Percentiles rank a stretch among this genome's conserved stretches.
Conservation (phyloP, 1,140 invertebrate species). For the Tetranychus cinnabarinus region DNA sequence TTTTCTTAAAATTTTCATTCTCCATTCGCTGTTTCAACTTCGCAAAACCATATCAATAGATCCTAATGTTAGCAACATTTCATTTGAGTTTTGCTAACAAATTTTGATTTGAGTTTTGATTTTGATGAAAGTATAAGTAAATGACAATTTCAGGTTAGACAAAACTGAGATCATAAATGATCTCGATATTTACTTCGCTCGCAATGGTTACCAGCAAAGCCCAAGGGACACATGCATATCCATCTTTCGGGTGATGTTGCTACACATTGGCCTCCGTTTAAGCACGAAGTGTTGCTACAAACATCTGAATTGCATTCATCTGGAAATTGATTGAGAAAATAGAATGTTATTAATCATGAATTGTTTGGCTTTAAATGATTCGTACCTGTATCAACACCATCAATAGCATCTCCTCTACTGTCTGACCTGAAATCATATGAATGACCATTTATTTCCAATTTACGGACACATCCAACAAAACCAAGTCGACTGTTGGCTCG, state of each 20-base stretch:
- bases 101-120: no score
- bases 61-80: no score
- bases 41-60: no score
- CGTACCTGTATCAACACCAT: constrained; percentile 74
- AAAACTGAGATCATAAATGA: background rate
- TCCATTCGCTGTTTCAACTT: no score
- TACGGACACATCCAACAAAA: constrained; percentile 69
- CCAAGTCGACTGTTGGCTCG: constrained; percentile 44
- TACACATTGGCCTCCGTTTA: constrained; percentile 74
- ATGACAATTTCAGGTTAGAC: no score
- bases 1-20: no score
- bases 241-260: constrained; percentile 35
- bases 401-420: constrained; percentile 51
- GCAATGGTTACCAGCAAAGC: constrained; percentile 65
- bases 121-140: no score
- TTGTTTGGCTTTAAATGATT: background rate
- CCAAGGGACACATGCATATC: constrained; percentile 69
- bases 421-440: constrained; percentile 51
- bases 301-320: constrained; percentile 65
- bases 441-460: constrained; percentile 67
- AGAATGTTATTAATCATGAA: background rate
- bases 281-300: constrained; percentile 57
- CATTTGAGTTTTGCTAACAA: no score
- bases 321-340: constrained; percentile 23
- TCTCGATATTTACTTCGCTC: constrained; percentile 44